These are phyloP conservation scores for Patagioenas fasciata DNA, from an alignment of 2,113 vertebrate genomes.

Conservation along the genomic window DNA sequence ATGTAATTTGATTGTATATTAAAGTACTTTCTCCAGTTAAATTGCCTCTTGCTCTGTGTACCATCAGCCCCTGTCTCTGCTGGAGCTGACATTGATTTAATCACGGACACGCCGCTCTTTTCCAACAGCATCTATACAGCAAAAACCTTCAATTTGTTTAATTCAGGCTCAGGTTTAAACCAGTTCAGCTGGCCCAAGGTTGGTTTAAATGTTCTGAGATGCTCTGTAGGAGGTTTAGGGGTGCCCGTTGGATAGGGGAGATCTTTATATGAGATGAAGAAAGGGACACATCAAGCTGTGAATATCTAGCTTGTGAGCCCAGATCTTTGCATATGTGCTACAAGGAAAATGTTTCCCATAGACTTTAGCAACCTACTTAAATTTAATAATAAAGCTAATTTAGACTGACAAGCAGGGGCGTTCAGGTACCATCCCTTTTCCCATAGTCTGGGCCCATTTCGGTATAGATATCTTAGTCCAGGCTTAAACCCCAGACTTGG, in stretches of 20 bases:
- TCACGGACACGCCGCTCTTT: rapidly evolving
- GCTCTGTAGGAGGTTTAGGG: too few relatives aligned
- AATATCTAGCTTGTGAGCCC: too few relatives aligned
- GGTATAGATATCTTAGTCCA: too few relatives aligned
- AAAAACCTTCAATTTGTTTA: too few relatives aligned
- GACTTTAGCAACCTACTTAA: background rate
- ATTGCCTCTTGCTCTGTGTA: background rate
- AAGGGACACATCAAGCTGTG: too few relatives aligned
- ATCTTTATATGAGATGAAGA: too few relatives aligned
- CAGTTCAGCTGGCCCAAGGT: background rate
- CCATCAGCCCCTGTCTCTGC: rapidly evolving
- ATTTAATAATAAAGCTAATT: background rate
- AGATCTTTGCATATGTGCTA: too few relatives aligned
- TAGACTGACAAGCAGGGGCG: background rate
- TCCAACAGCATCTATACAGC: rapidly evolving
- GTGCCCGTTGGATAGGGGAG: background rate
- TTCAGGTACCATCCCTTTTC: too few relatives aligned
- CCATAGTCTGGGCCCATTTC: too few relatives aligned
- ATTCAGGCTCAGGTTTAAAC: background rate
- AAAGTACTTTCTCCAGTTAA: background rate
- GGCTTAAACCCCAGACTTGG: too few relatives aligned
- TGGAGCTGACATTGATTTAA: background rate
- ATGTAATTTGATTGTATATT: background rate
- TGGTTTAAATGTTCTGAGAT: too few relatives aligned
- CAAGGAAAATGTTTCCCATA: too few relatives aligned